Conservation (phyloP, 2,113 vertebrate species). For the Cyphomyrus discorhynchus region DNA sequence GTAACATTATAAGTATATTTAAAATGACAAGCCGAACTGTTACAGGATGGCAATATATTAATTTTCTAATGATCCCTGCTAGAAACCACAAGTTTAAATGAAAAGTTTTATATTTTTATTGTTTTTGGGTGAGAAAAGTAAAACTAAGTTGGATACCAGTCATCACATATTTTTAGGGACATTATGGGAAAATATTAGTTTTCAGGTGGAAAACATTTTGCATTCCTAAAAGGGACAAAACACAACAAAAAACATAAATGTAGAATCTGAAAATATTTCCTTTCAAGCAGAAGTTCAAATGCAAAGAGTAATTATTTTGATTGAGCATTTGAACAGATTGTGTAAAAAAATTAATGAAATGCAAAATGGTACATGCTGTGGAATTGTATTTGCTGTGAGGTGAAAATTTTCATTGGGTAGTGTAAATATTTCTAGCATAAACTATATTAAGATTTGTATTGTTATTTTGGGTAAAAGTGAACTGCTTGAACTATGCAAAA, state of each 20-base stretch:
- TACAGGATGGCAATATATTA: slow-evolving; percentile 16
- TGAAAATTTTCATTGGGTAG: slow-evolving; percentile 36
- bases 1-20: slow-evolving; percentile 16
- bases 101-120: slow-evolving; percentile 47
- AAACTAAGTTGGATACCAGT: slow-evolving; percentile 33
- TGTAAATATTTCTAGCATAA: slow-evolving; percentile 52
- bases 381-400: slow-evolving; percentile 41
- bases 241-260: not conserved
- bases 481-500: slow-evolving; percentile 67
- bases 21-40: slow-evolving; percentile 14
- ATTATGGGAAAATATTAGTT: slow-evolving; percentile 33
- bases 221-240: slow-evolving; percentile 21
- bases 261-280: not conserved
- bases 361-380: slow-evolving; percentile 27
- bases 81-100: slow-evolving; percentile 26
- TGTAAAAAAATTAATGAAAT: slow-evolving; percentile 21
- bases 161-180: slow-evolving; percentile 50
- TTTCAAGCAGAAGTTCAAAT: not conserved
- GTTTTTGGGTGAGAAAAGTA: slow-evolving; percentile 37
- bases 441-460: slow-evolving; percentile 47
- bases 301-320: slow-evolving; percentile 32
- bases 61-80: slow-evolving; percentile 26
- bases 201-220: slow-evolving; percentile 26
- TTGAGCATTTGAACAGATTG: not conserved
- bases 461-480: slow-evolving; percentile 39